These are phyloP conservation scores for Lepetodrilus schrolli DNA, from an alignment of 2,888 invertebrate genomes.

Conservation along the genomic window DNA sequence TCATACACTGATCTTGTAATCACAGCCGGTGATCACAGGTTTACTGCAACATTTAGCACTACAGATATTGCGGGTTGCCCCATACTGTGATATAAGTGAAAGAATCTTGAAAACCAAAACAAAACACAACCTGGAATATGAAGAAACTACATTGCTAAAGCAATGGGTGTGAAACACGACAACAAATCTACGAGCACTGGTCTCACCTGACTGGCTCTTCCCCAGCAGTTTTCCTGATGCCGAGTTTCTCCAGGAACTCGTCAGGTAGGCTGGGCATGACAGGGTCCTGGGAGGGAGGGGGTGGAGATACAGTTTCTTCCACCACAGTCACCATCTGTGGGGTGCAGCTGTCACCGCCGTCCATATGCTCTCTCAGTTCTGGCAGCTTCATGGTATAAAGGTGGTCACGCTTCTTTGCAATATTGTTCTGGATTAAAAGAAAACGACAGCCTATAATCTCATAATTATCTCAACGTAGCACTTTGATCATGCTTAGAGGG, in stretches of 20 bases:
- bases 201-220: constrained; percentile 24
- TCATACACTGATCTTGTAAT: too few relatives aligned
- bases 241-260: constrained; percentile 54
- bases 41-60: too few relatives aligned
- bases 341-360: constrained; percentile 41
- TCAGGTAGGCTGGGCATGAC: constrained; percentile 62
- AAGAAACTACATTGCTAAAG: too few relatives aligned
- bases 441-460: not conserved
- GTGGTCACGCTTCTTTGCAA: constrained; percentile 64
- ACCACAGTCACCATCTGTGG: not conserved
- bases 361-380: constrained; percentile 57
- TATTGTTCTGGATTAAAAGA: constrained; percentile 61
- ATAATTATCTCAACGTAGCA: too few relatives aligned
- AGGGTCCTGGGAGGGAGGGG: constrained; percentile 40
- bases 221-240: constrained; percentile 39
- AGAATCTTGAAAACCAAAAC: too few relatives aligned
- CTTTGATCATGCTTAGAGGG: too few relatives aligned
- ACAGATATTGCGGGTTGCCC: too few relatives aligned
- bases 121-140: too few relatives aligned
- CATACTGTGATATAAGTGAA: too few relatives aligned
- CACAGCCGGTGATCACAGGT: too few relatives aligned
- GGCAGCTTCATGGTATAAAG: constrained; percentile 62
- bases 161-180: too few relatives aligned
- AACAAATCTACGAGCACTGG: too few relatives aligned
- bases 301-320: not conserved